A percentile compares a stretch with the other conserved stretches of the same genome.
Evolutionary conservation across 2,888 invertebrate genomes (phyloP).

Genomic region (Rhodophaea formosa): DNA sequence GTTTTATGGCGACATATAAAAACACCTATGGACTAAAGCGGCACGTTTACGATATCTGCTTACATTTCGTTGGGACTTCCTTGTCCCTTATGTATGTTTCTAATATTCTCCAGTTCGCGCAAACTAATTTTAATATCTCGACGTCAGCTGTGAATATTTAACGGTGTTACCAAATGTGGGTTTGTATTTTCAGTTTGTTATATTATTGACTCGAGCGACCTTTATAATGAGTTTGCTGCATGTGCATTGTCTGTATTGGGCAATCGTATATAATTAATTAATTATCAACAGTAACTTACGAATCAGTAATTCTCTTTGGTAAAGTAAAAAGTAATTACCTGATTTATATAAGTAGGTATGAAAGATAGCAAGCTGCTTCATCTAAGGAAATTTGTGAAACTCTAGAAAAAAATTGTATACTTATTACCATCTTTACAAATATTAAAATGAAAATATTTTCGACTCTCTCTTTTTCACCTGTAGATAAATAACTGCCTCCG

Average conservation of each 20-base stretch:
- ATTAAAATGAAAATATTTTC: no score
- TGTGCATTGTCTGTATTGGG: constrained; percentile 11
- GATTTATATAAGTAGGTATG: no score
- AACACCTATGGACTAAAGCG: constrained; percentile 48
- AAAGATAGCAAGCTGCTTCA: no score
- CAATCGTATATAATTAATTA: not conserved
- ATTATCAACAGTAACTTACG: not conserved
- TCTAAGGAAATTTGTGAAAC: no score
- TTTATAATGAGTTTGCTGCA: constrained; percentile 3
- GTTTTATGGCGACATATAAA: constrained; percentile 64
- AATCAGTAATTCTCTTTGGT: not conserved
- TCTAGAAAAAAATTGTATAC: no score
- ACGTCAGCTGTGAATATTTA: constrained; percentile 6
- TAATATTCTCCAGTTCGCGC: not conserved
- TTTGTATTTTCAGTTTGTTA: not conserved
- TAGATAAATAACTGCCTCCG: no score
- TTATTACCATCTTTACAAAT: no score
- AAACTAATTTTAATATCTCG: constrained; percentile 12
- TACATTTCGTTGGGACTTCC: constrained; percentile 36
- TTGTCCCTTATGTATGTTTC: constrained; percentile 9
- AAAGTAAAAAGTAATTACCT: not conserved
- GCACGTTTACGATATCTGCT: constrained; percentile 46
- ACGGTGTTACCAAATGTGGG: not conserved
- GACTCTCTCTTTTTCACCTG: no score
- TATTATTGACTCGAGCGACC: constrained; percentile 9